A percentile compares a stretch with the other conserved stretches of the same genome.
phyloP scores from a whole-genome alignment of 2,797 vertebrate genomes.

The Pagetopsis macropterus region DNA sequence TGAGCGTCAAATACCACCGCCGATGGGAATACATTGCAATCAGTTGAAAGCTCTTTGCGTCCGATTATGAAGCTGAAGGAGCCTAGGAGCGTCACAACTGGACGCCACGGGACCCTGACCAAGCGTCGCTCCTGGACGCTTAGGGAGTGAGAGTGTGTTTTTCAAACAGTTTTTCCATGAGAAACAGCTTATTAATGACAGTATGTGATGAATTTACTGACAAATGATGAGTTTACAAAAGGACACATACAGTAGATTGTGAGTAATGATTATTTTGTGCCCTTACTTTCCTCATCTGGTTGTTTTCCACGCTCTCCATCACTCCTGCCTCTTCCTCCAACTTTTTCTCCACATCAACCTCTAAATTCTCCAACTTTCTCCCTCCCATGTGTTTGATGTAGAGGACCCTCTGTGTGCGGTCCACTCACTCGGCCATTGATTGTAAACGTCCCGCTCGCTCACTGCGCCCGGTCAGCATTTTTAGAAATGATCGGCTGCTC shows the following conservation, averaged over 20 bases:
- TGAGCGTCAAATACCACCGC: too few relatives aligned
- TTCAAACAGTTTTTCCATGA: background rate
- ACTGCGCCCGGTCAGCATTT: slow-evolving; percentile 73
- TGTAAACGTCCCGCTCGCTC: slow-evolving; percentile 59
- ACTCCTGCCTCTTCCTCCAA: slow-evolving; percentile 25
- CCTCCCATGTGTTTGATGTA: slow-evolving; percentile 58
- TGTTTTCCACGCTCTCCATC: slow-evolving; percentile 27
- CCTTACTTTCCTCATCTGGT: slow-evolving; percentile 25
- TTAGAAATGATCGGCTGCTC: slow-evolving; percentile 68
- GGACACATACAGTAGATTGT: slow-evolving; percentile 8
- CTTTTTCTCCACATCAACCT: slow-evolving; percentile 47
- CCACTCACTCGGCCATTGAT: slow-evolving; percentile 62
- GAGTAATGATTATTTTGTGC: slow-evolving; percentile 9
- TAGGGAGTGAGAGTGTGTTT: background rate
- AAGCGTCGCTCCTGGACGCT: too few relatives aligned
- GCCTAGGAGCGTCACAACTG: too few relatives aligned
- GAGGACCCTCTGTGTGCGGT: slow-evolving; percentile 37
- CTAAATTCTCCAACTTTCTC: slow-evolving; percentile 48
- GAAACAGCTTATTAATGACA: too few relatives aligned
- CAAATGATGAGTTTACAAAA: slow-evolving; percentile 6
- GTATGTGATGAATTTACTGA: too few relatives aligned
- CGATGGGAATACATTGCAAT: too few relatives aligned
- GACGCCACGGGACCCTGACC: too few relatives aligned
- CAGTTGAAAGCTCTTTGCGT: too few relatives aligned
- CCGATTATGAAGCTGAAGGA: too few relatives aligned